Evolutionary conservation across 2,888 invertebrate genomes (phyloP), one percentile per base, ranked within the genome.

Genomic region (Punctoribates punctum): DNA sequence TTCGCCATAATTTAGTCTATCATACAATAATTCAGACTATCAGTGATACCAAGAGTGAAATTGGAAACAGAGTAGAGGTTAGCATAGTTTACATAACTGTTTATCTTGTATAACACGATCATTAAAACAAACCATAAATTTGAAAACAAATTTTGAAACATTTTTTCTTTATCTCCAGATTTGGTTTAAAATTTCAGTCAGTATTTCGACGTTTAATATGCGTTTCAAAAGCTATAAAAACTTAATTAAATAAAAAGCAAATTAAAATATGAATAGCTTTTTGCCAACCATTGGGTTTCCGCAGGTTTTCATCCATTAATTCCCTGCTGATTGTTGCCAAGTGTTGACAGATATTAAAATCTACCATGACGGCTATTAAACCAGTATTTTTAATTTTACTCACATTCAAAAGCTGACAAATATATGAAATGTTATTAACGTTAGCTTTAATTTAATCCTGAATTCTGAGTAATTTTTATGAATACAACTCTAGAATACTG

Each of bases 301-400:
- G 48, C 2, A 13, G 15, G 3, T 48, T 48, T 48, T 48, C 15
- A 48, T 2, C 8, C 48, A 48, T 48, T 48, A 48, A 48, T 48
- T 48, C 48, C 48, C 48, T 3, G 48, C n/a, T 57, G 57, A 57
- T 57, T 23, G 57, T 57, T 57, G 57, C 57, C 57, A 57, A 17
- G 57, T 57, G 57, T 57, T 57, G 57, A 57, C 11, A 23, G 57
- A 51, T n/a, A 51, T 51, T 4, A 51, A 51, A 51, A n/a, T n/a
- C n/a, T 51, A 15, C 15, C n/a, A 34, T 34, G 34, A 6, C 34
- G 8, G 5, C 8, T 34, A 34, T 34, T 34, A 34, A 34, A 34
- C 34, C 8, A 4, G 8, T 34, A 34, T 34, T 34, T 34, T 34
- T 6, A 6, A 34, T 34, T 34, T 34, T 34, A 34, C 4, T 34